A percentile compares a stretch with the other conserved stretches of the same genome.
These are phyloP conservation scores for Xyrauchen texanus DNA, from an alignment of 2,113 vertebrate species.

Conservation along the genomic window DNA sequence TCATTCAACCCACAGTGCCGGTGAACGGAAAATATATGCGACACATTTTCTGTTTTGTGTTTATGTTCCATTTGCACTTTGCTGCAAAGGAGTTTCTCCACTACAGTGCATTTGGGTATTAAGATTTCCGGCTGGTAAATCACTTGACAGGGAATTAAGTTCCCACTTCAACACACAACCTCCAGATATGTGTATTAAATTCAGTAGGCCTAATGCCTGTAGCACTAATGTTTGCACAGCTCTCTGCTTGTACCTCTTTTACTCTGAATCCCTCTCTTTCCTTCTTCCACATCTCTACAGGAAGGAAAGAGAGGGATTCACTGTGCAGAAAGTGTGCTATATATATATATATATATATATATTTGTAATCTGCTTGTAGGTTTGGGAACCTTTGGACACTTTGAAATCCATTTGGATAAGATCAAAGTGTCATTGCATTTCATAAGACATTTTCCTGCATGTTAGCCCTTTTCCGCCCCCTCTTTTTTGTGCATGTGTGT, in stretches of 20 bases:
- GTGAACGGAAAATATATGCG: constrained; percentile 37
- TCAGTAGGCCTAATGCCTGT: constrained; percentile 45
- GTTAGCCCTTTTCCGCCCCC: constrained; percentile 24
- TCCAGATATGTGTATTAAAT: constrained; percentile 63
- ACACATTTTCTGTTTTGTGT: constrained; percentile 19
- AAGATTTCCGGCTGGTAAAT: constrained; percentile 58
- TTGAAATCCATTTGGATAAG: constrained; percentile 61
- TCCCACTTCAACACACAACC: constrained; percentile 57
- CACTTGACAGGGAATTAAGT: constrained; percentile 58
- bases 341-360: neutral
- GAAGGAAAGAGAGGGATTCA: constrained; percentile 1
- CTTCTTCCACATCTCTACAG: neutral
- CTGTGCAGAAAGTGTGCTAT: neutral
- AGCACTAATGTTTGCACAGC: constrained; percentile 42
- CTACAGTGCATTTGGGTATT: constrained; percentile 56
- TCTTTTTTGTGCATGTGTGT: neutral
- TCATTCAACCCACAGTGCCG: neutral
- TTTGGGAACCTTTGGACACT: neutral
- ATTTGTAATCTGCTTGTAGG: no score
- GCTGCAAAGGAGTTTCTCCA: constrained; percentile 41
- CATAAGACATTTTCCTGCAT: constrained; percentile 42
- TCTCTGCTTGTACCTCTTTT: constrained; percentile 18
- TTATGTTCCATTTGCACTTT: constrained; percentile 28
- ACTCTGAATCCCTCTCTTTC: constrained; percentile 2
- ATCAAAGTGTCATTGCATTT: constrained; percentile 59